Percentiles rank a stretch among this genome's conserved stretches.
Conservation (phyloP, 2,888 invertebrate genomes). For the Eilema caniola region DNA sequence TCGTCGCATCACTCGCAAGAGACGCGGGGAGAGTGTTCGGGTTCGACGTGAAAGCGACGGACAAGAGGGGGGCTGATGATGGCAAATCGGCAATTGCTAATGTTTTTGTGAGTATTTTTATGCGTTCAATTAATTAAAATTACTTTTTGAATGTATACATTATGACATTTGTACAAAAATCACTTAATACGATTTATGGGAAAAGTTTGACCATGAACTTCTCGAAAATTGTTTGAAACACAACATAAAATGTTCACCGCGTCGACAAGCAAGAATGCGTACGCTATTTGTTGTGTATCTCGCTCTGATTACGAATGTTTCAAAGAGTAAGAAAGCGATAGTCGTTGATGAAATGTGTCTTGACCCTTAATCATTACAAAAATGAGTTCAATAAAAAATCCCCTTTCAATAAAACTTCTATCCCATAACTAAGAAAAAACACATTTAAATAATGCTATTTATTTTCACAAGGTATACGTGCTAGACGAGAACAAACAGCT, state of each 20-base stretch:
- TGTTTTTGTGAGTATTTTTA: slow-evolving; percentile 90
- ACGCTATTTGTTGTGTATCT: too few relatives aligned
- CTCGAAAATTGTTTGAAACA: too few relatives aligned
- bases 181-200: too few relatives aligned
- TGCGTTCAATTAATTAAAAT: background rate
- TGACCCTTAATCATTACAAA: too few relatives aligned
- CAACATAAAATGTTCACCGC: too few relatives aligned
- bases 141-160: background rate
- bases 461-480: slow-evolving; percentile 89
- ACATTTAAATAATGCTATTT: background rate
- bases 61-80: slow-evolving; percentile 92
- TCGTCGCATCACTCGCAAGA: slow-evolving; percentile 89
- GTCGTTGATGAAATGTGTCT: too few relatives aligned
- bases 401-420: background rate
- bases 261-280: too few relatives aligned
- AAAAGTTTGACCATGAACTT: too few relatives aligned
- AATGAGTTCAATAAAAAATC: too few relatives aligned
- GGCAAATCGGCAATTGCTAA: slow-evolving; percentile 94
- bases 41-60: slow-evolving; percentile 95
- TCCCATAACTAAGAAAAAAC: background rate
- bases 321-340: too few relatives aligned
- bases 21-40: slow-evolving; percentile 93
- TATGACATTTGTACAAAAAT: too few relatives aligned
- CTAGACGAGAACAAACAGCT: slow-evolving; percentile 93
- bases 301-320: too few relatives aligned